Base-by-base conservation (phyloP, 2,888 invertebrate genomes). In the Pseudococcus viburni region DNA sequence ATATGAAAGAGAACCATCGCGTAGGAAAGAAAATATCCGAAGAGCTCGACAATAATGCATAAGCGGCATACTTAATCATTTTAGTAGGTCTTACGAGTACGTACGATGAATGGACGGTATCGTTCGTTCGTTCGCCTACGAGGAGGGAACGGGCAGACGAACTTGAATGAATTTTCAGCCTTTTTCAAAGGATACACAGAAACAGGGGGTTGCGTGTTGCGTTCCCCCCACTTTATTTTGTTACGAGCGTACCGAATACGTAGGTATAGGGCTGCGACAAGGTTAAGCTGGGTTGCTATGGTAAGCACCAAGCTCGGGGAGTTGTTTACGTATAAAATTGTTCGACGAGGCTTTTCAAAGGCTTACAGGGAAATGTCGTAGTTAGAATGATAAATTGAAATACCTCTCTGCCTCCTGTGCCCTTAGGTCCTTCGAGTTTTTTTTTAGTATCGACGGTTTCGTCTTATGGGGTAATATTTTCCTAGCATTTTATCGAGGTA, bases 251-350 rank as follows among this genome's bases (percentile, higher is more conserved):
- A 5, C 22, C 64, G 22, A 59, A 64, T 22, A 19, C 19, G 64
- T 9, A 22, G 64, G 64, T 9, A 15, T 39, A 19, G 64, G n/a
- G n/a, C n/a, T 59, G 12, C 64, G 73, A 73, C 73, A 73, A 73
- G 73, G 73, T 73, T 73, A 73, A 73, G 33, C 26, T 22, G 33
- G 73, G 73, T 73, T 73, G 33, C 73, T 33, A 73, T 73, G 73
- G 73, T 11, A 64, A 73, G 73, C 64, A 64, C 64, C 64, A 73
- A 73, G 73, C 46, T 83, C 80, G 80, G 80, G 46, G 80, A 83
- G 80, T 42, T 83, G 42, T 83, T 83, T 83, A 83, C 80, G 80
- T 83, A 73, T 33, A 42, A 77, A 77, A 77, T 42, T 33, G 33
- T 64, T 9, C 22, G 64, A 64, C 64, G 64, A 64, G 22, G 22